These are phyloP conservation scores for Poecilia gillii DNA, from an alignment of 2,797 vertebrate species.

Conservation along the genomic window DNA sequence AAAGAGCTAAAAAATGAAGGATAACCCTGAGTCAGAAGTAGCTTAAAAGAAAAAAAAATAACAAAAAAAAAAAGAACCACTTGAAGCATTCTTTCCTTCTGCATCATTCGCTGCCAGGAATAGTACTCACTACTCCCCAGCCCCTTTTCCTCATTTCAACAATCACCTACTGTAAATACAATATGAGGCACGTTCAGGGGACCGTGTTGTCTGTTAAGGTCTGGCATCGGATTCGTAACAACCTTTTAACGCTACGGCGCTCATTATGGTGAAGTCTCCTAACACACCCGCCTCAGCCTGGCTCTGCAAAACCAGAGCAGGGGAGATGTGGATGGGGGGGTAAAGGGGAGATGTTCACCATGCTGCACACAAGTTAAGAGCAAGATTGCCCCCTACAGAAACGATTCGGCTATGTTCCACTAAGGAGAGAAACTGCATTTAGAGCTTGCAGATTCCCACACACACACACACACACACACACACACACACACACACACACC, in stretches of 20 bases:
- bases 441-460: constrained; percentile 7
- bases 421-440: constrained; percentile 17
- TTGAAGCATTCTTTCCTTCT: constrained; percentile 62
- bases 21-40: constrained; percentile 66
- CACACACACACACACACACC: neutral
- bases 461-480: neutral
- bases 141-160: constrained; percentile 11
- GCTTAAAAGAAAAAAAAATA: constrained; percentile 2
- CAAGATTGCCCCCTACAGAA: constrained; percentile 74
- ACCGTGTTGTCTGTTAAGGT: constrained; percentile 18
- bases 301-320: constrained; percentile 14
- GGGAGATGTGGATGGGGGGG: too few species aligned
- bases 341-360: neutral
- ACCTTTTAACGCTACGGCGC: constrained; percentile 39
- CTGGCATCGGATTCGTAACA: constrained; percentile 31
- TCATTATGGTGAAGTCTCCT: constrained; percentile 43
- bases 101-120: constrained; percentile 75
- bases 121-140: constrained; percentile 25
- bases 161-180: constrained; percentile 37
- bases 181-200: constrained; percentile 37
- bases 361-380: constrained; percentile 29
- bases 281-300: constrained; percentile 30
- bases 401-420: constrained; percentile 8
- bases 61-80: neutral
- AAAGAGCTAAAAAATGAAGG: constrained; percentile 27